Percentiles rank a stretch among this genome's conserved stretches.
Conservation (phyloP, 2,113 vertebrate genomes). For the Fregata magnificens region DNA sequence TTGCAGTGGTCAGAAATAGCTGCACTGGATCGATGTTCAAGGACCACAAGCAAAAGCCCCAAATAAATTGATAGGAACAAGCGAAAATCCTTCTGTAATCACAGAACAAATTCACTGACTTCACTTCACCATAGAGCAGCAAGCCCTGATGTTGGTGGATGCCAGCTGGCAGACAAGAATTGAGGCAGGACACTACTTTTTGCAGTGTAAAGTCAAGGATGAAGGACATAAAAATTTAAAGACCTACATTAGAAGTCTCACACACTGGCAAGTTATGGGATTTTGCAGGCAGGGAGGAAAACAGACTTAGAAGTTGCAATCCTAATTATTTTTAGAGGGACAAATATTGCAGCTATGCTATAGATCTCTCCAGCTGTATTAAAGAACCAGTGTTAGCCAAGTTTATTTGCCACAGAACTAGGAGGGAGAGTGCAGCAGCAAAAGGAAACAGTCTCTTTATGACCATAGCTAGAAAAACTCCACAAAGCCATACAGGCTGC, state of each 20-base stretch:
- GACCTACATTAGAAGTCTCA: background rate
- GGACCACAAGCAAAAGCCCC: background rate
- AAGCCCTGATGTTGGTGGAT: background rate
- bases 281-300: background rate
- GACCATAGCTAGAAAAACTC: background rate
- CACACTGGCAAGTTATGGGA: background rate
- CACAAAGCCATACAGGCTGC: background rate
- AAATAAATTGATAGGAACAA: slow-evolving; percentile 7
- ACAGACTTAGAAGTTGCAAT: slow-evolving; percentile 20
- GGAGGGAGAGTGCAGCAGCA: background rate
- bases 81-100: slow-evolving; percentile 2
- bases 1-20: background rate
- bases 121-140: background rate
- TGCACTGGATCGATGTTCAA: background rate
- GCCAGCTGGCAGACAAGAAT: background rate
- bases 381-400: background rate
- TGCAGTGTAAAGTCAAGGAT: background rate
- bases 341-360: background rate
- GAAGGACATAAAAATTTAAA: slow-evolving; percentile 26
- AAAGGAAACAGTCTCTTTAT: background rate
- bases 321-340: slow-evolving; percentile 53
- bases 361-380: background rate
- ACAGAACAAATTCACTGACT: background rate
- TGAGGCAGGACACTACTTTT: background rate
- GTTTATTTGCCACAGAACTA: background rate